These are phyloP conservation scores for Cephalotes varians DNA, from an alignment of 2,888 invertebrate species.

Conservation along the genomic window DNA sequence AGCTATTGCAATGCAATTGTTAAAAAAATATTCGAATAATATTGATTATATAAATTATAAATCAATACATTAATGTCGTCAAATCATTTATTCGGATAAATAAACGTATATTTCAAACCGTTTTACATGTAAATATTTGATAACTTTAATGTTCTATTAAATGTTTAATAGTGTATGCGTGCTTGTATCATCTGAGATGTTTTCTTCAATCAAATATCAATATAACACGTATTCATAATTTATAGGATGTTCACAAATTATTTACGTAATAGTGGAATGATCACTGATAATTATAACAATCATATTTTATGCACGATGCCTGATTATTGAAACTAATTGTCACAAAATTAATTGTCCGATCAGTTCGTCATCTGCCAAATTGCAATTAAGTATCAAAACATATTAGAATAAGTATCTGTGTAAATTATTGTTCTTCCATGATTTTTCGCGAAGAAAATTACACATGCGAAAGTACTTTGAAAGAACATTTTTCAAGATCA, in stretches of 20 bases:
- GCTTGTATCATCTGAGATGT: background rate
- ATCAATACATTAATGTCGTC: background rate
- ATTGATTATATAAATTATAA: conserved; percentile 1
- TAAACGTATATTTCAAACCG: background rate
- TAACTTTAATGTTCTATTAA: background rate
- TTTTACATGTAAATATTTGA: conserved; percentile 5
- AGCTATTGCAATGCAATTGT: background rate
- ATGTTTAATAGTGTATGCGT: background rate
- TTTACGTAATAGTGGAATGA: background rate
- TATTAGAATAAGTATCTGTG: too few relatives aligned
- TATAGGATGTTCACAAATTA: background rate
- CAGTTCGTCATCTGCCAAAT: too few relatives aligned
- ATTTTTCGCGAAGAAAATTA: too few relatives aligned
- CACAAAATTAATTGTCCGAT: too few relatives aligned
- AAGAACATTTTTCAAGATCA: too few relatives aligned
- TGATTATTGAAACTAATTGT: background rate
- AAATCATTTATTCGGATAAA: background rate
- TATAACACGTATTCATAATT: conserved; percentile 3
- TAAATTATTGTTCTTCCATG: too few relatives aligned
- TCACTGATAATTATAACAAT: background rate
- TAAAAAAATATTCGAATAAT: conserved; percentile 29
- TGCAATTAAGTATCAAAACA: too few relatives aligned
- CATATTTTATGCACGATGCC: background rate
- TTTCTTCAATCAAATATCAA: background rate
- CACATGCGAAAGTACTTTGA: too few relatives aligned